phyloP scores from a whole-genome alignment of 2,113 vertebrate genomes.

The Ptilonorhynchus violaceus region DNA sequence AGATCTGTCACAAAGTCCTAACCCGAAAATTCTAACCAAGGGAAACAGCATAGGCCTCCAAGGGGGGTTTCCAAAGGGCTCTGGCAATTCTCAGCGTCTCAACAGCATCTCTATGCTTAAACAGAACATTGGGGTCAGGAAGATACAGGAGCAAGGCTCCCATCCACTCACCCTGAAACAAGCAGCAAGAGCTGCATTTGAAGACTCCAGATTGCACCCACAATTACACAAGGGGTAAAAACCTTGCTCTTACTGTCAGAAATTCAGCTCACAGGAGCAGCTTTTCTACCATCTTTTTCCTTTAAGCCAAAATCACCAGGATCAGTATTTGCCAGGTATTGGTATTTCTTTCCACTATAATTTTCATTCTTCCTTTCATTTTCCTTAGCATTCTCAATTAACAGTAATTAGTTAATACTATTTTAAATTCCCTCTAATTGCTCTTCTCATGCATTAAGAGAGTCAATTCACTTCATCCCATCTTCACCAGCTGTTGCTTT shows the following conservation, averaged over 20 bases:
- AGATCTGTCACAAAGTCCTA: neutral
- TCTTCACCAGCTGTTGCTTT: neutral
- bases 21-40: neutral
- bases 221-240: neutral
- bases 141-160: neutral
- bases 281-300: neutral
- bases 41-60: neutral
- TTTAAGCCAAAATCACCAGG: neutral
- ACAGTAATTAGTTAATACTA: neutral
- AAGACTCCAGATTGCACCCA: fast-evolving
- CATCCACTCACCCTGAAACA: fast-evolving
- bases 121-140: neutral
- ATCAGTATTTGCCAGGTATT: neutral
- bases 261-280: neutral
- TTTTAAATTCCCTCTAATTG: neutral
- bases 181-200: neutral
- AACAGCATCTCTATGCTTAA: neutral
- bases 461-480: neutral
- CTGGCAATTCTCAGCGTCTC: neutral
- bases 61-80: neutral
- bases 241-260: neutral
- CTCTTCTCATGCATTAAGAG: neutral
- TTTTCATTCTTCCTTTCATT: neutral
- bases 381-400: neutral
- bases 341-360: neutral